Conservation (phyloP, 1,140 invertebrate species). For the Gonatopus flavifemur region DNA sequence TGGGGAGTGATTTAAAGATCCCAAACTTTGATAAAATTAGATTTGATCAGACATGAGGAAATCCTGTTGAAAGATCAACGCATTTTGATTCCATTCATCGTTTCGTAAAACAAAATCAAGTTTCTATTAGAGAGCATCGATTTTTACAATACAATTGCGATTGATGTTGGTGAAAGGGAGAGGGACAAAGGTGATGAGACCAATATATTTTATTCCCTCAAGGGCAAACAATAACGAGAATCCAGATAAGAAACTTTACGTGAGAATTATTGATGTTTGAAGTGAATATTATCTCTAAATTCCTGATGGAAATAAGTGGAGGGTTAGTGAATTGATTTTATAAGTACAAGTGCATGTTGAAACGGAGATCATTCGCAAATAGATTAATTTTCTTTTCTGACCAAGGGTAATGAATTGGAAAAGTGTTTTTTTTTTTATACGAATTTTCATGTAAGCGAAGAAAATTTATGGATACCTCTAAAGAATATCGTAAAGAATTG, state of each 20-base stretch:
- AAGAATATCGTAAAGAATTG: too few relatives aligned
- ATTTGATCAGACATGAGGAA: not conserved
- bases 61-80: not conserved
- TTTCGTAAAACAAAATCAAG: not conserved
- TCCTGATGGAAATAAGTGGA: too few relatives aligned
- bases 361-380: too few relatives aligned
- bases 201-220: not conserved
- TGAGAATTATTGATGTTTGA: constrained; percentile 1
- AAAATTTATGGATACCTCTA: too few relatives aligned
- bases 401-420: too few relatives aligned
- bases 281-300: too few relatives aligned
- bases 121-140: not conserved
- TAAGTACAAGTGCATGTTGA: too few relatives aligned
- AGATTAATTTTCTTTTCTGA: too few relatives aligned
- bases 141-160: not conserved
- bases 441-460: too few relatives aligned
- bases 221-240: constrained; percentile 11
- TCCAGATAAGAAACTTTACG: constrained; percentile 10
- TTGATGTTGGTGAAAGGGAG: not conserved
- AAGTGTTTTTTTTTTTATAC: too few relatives aligned
- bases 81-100: not conserved
- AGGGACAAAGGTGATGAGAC: not conserved
- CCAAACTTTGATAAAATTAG: not conserved
- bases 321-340: too few relatives aligned
- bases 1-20: not conserved